phyloP scores from a whole-genome alignment of 2,797 vertebrate species.

The Nyctibius grandis region DNA sequence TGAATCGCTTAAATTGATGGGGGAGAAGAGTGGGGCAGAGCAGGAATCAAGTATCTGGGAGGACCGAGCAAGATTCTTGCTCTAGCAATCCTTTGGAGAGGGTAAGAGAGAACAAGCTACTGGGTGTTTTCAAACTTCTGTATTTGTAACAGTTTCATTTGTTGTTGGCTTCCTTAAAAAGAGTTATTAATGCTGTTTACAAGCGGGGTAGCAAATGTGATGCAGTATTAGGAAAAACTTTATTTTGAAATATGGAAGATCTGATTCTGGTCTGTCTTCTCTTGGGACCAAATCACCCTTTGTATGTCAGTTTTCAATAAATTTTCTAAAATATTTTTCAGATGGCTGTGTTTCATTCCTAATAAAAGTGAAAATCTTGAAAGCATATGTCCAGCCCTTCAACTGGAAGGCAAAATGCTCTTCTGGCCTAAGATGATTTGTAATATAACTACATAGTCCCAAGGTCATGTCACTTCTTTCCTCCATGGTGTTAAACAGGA shows the following conservation, averaged over 20 bases:
- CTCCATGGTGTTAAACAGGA: background rate
- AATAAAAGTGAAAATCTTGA: background rate
- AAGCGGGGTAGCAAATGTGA: background rate
- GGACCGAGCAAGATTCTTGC: background rate
- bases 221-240: conserved; percentile 35
- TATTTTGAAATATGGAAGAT: conserved; percentile 56
- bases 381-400: background rate
- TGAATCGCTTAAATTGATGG: background rate
- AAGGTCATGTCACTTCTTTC: background rate
- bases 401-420: background rate
- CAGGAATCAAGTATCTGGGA: background rate
- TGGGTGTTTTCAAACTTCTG: background rate
- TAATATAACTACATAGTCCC: background rate
- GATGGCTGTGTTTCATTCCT: conserved; percentile 9
- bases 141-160: conserved; percentile 31
- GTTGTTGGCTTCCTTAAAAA: conserved; percentile 45
- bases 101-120: background rate
- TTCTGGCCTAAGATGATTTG: background rate
- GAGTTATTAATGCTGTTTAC: conserved; percentile 16
- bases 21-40: background rate
- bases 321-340: conserved; percentile 70
- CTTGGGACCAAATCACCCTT: conserved; percentile 62
- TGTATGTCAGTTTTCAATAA: conserved; percentile 77
- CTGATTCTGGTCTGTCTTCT: conserved; percentile 63
- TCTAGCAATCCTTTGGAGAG: background rate